Base-by-base conservation (phyloP, 2,888 invertebrate species). In the Phrixothrix hirtus region DNA sequence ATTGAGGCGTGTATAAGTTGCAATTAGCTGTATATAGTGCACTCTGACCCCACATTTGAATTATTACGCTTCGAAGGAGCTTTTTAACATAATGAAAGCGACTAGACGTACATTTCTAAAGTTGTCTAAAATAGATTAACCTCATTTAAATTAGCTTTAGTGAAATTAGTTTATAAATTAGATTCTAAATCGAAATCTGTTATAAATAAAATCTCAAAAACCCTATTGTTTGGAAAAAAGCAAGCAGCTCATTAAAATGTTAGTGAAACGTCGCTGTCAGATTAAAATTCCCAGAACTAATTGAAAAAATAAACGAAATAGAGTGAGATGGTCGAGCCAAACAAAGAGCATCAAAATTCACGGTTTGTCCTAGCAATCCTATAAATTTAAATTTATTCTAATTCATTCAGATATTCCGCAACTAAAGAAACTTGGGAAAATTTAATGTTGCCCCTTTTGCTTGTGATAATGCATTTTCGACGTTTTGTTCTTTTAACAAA, bases 321-420 rank as follows among this genome's bases (percentile, higher is more conserved):
- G 29, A 44, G 44, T 29, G 30, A 44, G 27, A 44, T 44, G 44
- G 14, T 9, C 36, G 44, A 17, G 15, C 16, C 14, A 36, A 44
- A 45, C 31, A 31, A 45, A 26, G 27, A 32, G 26, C 49, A 54
- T 57, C 47, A 55, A 38, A 42, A 42, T 52, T 32, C 32, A 43
- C 34, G 27, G 43, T 11, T 21, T 21, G 42, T 38, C 30, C 32
- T 17, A 12, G 46, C 43, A 52, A 47, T 52, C 46, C 37, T 44
- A 44, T 45, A 45, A 49, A 48, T 54, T 49, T 46, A 55, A 55
- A 55, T 55, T 50, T 51, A 51, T 55, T 51, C 37, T 30, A 51
- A 51, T 53, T 38, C 53, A 53, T 53, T 53, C 53, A 53, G 34
- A 53, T 48, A 48, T 53, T 47, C 47, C 53, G 53, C 31, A 41